Conservation (phyloP, 2,113 vertebrate genomes). For the Aptenodytes forsteri region DNA sequence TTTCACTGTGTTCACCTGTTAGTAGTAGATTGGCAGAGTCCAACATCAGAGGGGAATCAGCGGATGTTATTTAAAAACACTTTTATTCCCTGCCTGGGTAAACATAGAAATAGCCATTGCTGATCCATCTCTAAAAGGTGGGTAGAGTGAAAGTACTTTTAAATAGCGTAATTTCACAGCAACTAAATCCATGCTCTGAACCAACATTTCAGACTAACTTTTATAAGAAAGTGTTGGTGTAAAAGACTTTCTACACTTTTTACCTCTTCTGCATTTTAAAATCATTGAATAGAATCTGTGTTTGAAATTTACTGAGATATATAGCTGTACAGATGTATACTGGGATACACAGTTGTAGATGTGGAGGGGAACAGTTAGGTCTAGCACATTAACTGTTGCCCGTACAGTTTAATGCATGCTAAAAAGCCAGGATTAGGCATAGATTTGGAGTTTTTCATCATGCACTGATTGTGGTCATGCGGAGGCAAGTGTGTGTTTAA, state of each 20-base stretch:
- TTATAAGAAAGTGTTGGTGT: neutral
- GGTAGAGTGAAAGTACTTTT: neutral
- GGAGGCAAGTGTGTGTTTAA: accelerated
- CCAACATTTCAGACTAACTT: neutral
- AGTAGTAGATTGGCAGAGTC: neutral
- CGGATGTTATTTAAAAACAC: neutral
- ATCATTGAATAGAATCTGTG: neutral
- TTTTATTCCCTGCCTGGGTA: neutral
- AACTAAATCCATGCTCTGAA: neutral
- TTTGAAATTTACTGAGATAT: neutral
- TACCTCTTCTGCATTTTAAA: neutral
- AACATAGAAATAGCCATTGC: neutral
- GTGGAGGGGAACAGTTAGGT: neutral
- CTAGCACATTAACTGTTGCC: neutral
- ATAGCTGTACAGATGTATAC: neutral
- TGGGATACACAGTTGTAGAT: neutral
- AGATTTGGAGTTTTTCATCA: neutral
- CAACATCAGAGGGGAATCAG: neutral
- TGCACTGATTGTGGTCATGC: neutral
- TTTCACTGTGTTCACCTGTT: neutral
- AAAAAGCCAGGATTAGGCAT: neutral
- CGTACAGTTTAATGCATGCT: neutral
- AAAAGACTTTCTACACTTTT: neutral
- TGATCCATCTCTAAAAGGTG: neutral
- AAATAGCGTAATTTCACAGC: neutral